Evolutionary conservation across 35 echinoderm and acorn worm species (phyloP).

Genomic region (Apostichopus parvimensis): DNA sequence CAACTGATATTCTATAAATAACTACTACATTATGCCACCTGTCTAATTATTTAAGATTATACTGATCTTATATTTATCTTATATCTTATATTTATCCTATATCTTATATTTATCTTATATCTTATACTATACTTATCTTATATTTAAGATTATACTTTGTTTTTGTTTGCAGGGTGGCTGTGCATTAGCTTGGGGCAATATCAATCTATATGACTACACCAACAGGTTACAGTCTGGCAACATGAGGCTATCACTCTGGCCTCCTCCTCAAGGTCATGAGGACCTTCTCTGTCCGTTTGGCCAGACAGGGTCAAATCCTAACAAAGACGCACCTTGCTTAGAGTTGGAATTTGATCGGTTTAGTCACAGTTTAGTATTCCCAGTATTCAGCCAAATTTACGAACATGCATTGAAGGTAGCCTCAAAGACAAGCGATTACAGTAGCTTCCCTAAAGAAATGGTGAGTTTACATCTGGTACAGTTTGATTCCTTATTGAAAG

Average conservation of each 20-base stretch:
- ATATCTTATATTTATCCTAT: too few relatives aligned
- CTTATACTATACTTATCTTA: too few relatives aligned
- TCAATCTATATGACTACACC: conserved; percentile 97
- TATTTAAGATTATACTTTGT: neutral
- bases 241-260: conserved; percentile 95
- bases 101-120: too few relatives aligned
- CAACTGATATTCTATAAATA: too few relatives aligned
- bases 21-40: too few relatives aligned
- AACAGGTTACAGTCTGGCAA: conserved; percentile 94
- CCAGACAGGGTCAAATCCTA: conserved; percentile 93
- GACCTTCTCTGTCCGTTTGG: conserved; percentile 91
- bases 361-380: conserved; percentile 79
- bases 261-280: conserved; percentile 86
- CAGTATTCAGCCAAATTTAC: conserved; percentile 79
- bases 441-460: conserved; percentile 55
- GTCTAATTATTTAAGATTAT: too few relatives aligned
- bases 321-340: conserved; percentile 94
- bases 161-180: conserved; percentile 67
- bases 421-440: conserved; percentile 36
- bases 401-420: conserved; percentile 73
- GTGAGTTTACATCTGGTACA: neutral
- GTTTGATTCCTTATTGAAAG: too few relatives aligned
- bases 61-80: too few relatives aligned
- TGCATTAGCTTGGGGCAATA: conserved; percentile 95
- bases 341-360: conserved; percentile 93